A percentile compares a stretch with the other conserved stretches of the same genome.
These are phyloP conservation scores for Megamerina dolium DNA, from an alignment of 2,888 invertebrate genomes.

Conservation along the genomic window DNA sequence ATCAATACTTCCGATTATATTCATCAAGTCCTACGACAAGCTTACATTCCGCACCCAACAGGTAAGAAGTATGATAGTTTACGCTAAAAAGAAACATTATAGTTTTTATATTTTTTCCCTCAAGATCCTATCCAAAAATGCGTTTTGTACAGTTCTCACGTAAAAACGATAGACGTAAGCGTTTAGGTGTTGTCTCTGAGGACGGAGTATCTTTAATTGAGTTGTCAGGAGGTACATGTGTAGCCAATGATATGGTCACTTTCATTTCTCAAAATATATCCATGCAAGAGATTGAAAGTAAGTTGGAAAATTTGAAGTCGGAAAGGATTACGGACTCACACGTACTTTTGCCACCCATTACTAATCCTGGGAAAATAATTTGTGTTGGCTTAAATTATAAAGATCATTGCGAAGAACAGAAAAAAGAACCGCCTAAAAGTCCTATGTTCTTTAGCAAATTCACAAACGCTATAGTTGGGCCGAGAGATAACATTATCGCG, in stretches of 20 bases:
- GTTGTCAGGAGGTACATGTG: constrained; percentile 44
- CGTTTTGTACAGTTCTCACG: constrained; percentile 66
- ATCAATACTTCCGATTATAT: too few species aligned
- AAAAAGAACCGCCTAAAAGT: constrained; percentile 62
- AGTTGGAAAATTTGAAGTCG: constrained; percentile 17
- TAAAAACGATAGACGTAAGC: constrained; percentile 55
- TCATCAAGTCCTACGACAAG: too few species aligned
- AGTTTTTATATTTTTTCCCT: background rate
- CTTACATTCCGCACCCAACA: too few species aligned
- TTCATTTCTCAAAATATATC: constrained; percentile 48
- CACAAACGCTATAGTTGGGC: constrained; percentile 69
- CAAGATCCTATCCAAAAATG: constrained; percentile 41
- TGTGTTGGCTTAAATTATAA: constrained; percentile 81
- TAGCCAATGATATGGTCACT: constrained; percentile 50
- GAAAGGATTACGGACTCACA: constrained; percentile 27
- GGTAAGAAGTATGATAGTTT: background rate
- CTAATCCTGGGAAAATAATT: constrained; percentile 74
- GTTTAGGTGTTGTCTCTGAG: constrained; percentile 61
- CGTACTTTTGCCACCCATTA: constrained; percentile 61
- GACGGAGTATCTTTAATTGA: constrained; percentile 64
- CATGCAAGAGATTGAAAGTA: constrained; percentile 41
- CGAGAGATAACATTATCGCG: constrained; percentile 60
- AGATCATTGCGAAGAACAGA: constrained; percentile 81
- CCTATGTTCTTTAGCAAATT: constrained; percentile 89
- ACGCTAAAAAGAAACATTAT: background rate